These are phyloP conservation scores for Oligia latruncula DNA, from an alignment of 2,888 invertebrate genomes.

Conservation along the genomic window DNA sequence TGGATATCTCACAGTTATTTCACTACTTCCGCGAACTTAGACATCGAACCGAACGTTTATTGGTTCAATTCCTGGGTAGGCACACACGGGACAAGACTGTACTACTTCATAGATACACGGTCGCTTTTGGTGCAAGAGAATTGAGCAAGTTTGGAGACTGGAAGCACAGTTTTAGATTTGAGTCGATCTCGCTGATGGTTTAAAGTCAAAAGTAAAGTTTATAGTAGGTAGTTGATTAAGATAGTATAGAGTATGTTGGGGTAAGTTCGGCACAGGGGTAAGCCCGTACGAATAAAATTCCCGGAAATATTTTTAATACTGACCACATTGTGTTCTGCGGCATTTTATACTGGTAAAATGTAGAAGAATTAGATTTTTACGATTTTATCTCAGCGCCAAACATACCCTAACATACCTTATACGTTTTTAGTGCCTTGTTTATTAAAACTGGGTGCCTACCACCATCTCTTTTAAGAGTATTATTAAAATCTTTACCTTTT, in stretches of 20 bases:
- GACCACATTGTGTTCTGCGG: neutral
- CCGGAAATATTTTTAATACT: neutral
- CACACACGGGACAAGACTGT: conserved; percentile 30
- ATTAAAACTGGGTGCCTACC: neutral
- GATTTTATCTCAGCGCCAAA: neutral
- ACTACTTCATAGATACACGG: conserved; percentile 4
- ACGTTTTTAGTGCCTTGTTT: neutral
- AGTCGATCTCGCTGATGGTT: neutral
- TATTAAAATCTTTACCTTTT: neutral
- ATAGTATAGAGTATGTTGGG: neutral
- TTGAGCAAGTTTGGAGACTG: conserved; percentile 23
- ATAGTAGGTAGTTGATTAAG: neutral
- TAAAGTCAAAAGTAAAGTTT: neutral
- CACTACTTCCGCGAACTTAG: conserved; percentile 2
- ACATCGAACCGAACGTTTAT: conserved; percentile 42
- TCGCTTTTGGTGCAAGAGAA: neutral
- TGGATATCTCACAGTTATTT: conserved; percentile 16
- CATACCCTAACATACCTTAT: too few relatives aligned
- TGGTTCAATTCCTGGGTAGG: conserved; percentile 52
- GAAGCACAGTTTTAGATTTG: conserved; percentile 5
- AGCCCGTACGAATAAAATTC: neutral
- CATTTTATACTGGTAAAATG: neutral
- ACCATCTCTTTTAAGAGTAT: neutral
- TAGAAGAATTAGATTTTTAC: neutral
- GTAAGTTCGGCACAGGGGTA: neutral